Base-by-base conservation (phyloP, 2,797 vertebrate genomes). In the Eulemur rubriventer region DNA sequence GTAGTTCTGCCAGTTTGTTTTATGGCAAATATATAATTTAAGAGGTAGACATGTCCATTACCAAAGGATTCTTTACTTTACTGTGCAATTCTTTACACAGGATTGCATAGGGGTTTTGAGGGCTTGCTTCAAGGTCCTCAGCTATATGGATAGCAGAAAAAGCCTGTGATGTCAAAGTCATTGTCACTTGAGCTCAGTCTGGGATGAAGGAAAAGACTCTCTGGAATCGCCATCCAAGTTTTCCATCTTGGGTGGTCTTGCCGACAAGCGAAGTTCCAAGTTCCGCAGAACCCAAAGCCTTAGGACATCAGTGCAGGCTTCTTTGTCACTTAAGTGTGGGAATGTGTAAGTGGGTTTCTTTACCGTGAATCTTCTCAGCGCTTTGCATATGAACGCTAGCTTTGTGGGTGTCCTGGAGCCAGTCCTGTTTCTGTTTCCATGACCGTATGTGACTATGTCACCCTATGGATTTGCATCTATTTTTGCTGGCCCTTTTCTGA, bases 271-370 rank as follows among this genome's bases (percentile, higher is more conserved):
- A 1, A 38, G 35, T 18, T 1, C 70, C 18, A 1, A 38, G 35
- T 18, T 1, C 70, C 18, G 0, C 3, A 41, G 70, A 12, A 26
- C 55, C 61, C 0, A 0, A 11, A 30, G 1, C 18, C 48, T 7
- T 12, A 7, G 79, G 79, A 48, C 63, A 1, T 3, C 1, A 13
- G 30, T 0, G 8, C 6, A 2, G 46, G 26, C 28, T 78, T 67
- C 43, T 38, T 5, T 28, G 78, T 48, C 50, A 2, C 3, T 3
- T 2, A 8, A 11, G 17, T 14, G 17, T 75, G 83, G 13, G 41
- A 4, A 18, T 1, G 28, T 2, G 1, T 16, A 4, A 5, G 7
- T 22, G 72, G 63, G 3, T 50, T 55, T 86, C 81, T 72, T 72
- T 13, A 12, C 50, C 4, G 8, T n/a, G 5, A 26, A 20, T 9